These are phyloP conservation scores for Bombus waltoni DNA, from an alignment of 1,140 invertebrate genomes.

Conservation along the genomic window DNA sequence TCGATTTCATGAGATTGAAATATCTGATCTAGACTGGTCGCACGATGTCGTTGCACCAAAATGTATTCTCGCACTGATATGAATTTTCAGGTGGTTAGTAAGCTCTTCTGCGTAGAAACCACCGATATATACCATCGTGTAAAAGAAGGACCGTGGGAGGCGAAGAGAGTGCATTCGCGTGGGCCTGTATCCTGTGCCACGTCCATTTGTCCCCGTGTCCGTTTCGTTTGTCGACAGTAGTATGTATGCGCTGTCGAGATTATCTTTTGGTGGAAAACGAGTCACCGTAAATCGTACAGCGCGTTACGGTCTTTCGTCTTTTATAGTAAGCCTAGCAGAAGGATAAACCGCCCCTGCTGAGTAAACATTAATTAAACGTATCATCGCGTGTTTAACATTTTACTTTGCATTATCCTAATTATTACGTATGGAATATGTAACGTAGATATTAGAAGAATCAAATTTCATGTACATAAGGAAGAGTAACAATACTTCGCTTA, in stretches of 20 bases:
- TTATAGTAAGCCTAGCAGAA: not conserved
- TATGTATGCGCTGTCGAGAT: slow-evolving; percentile 61
- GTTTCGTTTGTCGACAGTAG: slow-evolving; percentile 65
- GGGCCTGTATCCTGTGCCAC: slow-evolving; percentile 65
- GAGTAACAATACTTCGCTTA: not conserved
- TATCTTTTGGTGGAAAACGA: slow-evolving; percentile 58
- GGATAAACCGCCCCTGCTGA: not conserved
- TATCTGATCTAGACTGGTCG: not conserved
- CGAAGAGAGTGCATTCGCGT: slow-evolving; percentile 65
- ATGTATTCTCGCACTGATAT: not conserved
- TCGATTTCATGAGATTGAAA: not conserved
- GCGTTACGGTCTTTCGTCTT: slow-evolving; percentile 20
- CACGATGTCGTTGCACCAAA: not conserved
- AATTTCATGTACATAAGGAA: not conserved
- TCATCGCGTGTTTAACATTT: not conserved
- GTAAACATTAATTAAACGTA: not conserved
- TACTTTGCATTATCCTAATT: not conserved
- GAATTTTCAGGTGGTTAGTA: slow-evolving; percentile 42
- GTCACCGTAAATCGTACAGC: slow-evolving; percentile 57
- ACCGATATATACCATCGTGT: slow-evolving; percentile 27
- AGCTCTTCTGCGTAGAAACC: slow-evolving; percentile 36
- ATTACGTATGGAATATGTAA: not conserved
- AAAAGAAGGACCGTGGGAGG: slow-evolving; percentile 69
- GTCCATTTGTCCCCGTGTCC: slow-evolving; percentile 70
- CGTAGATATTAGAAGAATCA: not conserved